Conservation (phyloP, 2,888 invertebrate genomes). For the Lottia gigantea region DNA sequence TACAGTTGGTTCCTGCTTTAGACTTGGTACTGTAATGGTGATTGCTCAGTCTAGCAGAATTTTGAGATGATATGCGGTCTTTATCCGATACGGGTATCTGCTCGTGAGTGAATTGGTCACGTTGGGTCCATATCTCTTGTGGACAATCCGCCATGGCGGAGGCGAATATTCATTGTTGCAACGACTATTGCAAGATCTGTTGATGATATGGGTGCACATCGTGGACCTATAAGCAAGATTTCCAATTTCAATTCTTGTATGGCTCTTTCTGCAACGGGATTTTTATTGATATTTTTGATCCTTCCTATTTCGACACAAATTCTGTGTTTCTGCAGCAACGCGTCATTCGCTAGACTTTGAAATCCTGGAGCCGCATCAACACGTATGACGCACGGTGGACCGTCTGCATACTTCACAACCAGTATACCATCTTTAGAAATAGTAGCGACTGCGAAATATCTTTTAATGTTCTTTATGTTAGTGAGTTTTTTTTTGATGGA, state of each 20-base stretch:
- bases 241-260: constrained; percentile 14
- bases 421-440: constrained; percentile 38
- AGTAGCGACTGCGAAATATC: constrained; percentile 31
- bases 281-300: constrained; percentile 16
- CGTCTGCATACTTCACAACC: constrained; percentile 22
- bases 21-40: constrained; percentile 11
- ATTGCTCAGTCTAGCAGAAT: not conserved
- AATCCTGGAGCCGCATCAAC: not conserved
- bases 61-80: constrained; percentile 1
- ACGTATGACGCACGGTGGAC: not conserved
- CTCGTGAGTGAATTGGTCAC: constrained; percentile 2
- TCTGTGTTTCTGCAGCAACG: not conserved
- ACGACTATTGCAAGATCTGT: not conserved
- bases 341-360: not conserved
- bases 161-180: constrained; percentile 12
- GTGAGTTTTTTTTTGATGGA: constrained; percentile 43
- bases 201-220: not conserved
- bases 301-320: constrained; percentile 10
- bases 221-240: constrained; percentile 9
- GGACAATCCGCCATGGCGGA: constrained; percentile 11
- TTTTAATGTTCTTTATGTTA: constrained; percentile 37
- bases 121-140: constrained; percentile 5
- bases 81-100: constrained; percentile 16
- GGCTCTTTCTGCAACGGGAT: constrained; percentile 17
- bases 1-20: not conserved